Conservation (phyloP, 2,113 vertebrate species). For the Microcebus jonahi region DNA sequence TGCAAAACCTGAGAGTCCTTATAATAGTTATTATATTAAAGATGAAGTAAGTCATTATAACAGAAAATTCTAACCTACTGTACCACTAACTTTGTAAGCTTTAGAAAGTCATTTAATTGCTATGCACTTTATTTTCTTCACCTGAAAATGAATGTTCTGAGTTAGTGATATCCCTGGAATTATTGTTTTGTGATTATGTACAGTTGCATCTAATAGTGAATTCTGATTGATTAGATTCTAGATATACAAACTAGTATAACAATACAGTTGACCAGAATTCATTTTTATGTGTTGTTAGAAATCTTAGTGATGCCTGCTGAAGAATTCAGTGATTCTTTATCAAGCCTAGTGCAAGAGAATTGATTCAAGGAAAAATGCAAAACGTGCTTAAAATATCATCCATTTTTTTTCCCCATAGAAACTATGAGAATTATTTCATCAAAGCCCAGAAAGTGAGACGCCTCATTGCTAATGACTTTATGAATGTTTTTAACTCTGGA, state of each 20-base stretch:
- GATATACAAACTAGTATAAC: neutral
- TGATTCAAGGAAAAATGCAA: neutral
- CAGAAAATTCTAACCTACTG: neutral
- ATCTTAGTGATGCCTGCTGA: neutral
- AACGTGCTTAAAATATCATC: neutral
- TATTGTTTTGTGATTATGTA: conserved; percentile 9
- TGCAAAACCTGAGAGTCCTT: neutral
- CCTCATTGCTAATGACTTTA: conserved; percentile 94
- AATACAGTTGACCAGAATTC: neutral
- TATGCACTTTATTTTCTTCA: neutral
- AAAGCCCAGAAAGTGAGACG: conserved; percentile 96
- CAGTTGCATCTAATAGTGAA: neutral
- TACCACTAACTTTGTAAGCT: neutral
- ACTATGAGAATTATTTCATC: conserved; percentile 94
- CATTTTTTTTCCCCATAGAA: conserved; percentile 84
- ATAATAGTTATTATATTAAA: neutral
- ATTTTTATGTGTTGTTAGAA: neutral
- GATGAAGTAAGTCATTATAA: neutral
- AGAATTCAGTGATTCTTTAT: conserved; percentile 1
- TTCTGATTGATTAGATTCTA: conserved; percentile 35
- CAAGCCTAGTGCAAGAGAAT: neutral
- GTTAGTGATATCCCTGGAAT: neutral
- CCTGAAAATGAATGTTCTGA: neutral
- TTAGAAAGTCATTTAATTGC: neutral
- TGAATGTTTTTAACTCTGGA: conserved; percentile 89